A percentile compares a stretch with the other conserved stretches of the same genome.
phyloP scores from a whole-genome alignment of 2,888 invertebrate genomes.

The Chaitophorus viminalis region DNA sequence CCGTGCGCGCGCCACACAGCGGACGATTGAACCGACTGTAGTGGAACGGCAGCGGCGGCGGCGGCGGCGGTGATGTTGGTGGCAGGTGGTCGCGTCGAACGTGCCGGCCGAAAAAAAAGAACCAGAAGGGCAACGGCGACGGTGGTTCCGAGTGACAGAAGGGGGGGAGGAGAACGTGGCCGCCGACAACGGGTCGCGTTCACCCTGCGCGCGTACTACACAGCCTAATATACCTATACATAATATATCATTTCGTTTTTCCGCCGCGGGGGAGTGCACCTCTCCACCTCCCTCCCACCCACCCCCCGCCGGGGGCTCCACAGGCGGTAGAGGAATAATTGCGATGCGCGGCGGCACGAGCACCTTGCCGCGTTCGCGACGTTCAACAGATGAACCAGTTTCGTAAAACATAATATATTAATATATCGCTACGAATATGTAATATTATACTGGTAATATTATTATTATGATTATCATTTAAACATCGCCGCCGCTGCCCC shows the following conservation, averaged over 20 bases:
- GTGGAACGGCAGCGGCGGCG: slow-evolving; percentile 1
- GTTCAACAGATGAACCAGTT: neutral
- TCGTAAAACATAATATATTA: neutral
- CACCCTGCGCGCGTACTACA: slow-evolving; percentile 48
- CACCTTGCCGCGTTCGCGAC: no score
- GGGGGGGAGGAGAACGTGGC: neutral
- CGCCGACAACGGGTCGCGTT: slow-evolving; percentile 42
- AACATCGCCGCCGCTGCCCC: no score
- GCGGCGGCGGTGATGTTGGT: slow-evolving; percentile 11
- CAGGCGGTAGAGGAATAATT: no score
- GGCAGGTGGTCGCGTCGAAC: slow-evolving; percentile 58
- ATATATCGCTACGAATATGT: no score
- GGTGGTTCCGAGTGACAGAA: neutral
- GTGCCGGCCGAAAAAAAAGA: slow-evolving; percentile 48
- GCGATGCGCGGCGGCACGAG: no score
- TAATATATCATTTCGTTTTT: no score
- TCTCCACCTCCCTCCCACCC: no score
- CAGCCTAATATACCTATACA: no score
- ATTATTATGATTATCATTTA: no score
- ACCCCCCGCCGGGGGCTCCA: no score
- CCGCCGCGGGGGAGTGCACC: neutral
- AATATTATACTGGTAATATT: no score
- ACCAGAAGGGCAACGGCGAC: neutral
- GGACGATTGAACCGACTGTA: slow-evolving; percentile 36
- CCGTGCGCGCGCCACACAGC: slow-evolving; percentile 36